Evolutionary conservation across 2,113 vertebrate genomes (phyloP), one percentile per base, ranked within the genome.

Genomic region (Charadrius vociferus): DNA sequence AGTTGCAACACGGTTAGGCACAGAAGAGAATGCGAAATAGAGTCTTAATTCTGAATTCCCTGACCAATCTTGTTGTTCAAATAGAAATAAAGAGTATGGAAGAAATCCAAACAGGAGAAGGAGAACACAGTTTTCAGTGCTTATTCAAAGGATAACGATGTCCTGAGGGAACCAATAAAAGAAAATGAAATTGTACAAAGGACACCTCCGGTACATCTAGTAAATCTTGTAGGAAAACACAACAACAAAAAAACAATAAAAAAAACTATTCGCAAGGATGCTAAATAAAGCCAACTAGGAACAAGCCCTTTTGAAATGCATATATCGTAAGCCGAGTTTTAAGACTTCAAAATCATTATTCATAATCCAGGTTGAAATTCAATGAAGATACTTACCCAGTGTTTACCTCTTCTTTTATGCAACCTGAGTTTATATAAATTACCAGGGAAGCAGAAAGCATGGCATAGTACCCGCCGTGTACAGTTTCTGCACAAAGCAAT

Each of bases 61-160:
- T 92, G 41, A 74, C 49, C 70, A 92, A 27, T 63, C 32, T 47
- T 81, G 19, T 77, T 81, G 74, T 87, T 96, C 92, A 91, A 94
- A 90, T 26, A 75, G 58, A 94, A 93, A 81, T 90, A 96, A 94
- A 93, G 75, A 90, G 61, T 23, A 10, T 58, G 75, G 93, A 93
- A 97, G 65, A 78, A 95, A 96, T 94, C 83, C 84, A 85, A 93
- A 84, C 50, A 92, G 47, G 67, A 90, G 72, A 62, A 95, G 36
- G 56, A 96, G 53, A 93, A 74, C 14, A 65, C 1, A 72, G 86
- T 75, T 97, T 94, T 58, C 88, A 62, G 27, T 68, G 68, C 66
- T 86, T 97, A 95, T 96, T 87, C 66, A 77, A 86, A 90, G 72
- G 49, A 94, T 95, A 96, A 97, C 67, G 49, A 95, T 81, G 83